Conservation (phyloP, 2,888 invertebrate genomes). For the Trachelus tabidus region DNA sequence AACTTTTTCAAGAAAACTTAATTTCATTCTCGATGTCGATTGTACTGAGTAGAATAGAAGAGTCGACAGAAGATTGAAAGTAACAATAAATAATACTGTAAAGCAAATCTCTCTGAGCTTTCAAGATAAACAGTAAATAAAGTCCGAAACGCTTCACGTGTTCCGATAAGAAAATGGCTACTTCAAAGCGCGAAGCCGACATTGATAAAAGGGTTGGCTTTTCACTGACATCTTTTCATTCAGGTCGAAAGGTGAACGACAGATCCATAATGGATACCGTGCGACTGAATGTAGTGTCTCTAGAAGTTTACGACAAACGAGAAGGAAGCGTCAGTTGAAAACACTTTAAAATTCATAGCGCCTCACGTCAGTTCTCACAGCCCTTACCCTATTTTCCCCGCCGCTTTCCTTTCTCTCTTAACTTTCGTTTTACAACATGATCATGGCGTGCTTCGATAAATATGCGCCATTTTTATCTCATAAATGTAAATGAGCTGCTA, state of each 20-base stretch:
- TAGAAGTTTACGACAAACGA: background rate
- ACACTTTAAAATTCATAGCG: slow-evolving; percentile 11
- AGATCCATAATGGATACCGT: background rate
- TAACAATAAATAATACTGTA: background rate
- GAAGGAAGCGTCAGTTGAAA: background rate
- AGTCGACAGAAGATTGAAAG: background rate
- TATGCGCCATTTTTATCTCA: slow-evolving; percentile 36
- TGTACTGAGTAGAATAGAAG: background rate
- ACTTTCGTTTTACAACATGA: slow-evolving; percentile 20
- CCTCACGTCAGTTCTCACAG: slow-evolving; percentile 2
- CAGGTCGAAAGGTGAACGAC: background rate
- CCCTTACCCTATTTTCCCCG: slow-evolving; percentile 1
- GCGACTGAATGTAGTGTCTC: background rate
- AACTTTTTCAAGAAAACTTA: background rate
- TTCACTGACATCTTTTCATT: background rate
- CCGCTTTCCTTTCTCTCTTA: slow-evolving; percentile 1
- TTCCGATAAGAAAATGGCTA: background rate
- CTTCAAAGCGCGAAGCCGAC: background rate
- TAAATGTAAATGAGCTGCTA: slow-evolving; percentile 38
- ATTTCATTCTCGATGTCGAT: background rate
- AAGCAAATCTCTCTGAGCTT: background rate
- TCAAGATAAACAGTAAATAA: background rate
- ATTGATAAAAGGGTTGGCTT: background rate
- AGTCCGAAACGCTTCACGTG: background rate
- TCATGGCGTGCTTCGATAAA: slow-evolving; percentile 24